These are phyloP conservation scores for Oscheius sp. DNA, from an alignment of 2,888 invertebrate species.

Conservation along the genomic window DNA sequence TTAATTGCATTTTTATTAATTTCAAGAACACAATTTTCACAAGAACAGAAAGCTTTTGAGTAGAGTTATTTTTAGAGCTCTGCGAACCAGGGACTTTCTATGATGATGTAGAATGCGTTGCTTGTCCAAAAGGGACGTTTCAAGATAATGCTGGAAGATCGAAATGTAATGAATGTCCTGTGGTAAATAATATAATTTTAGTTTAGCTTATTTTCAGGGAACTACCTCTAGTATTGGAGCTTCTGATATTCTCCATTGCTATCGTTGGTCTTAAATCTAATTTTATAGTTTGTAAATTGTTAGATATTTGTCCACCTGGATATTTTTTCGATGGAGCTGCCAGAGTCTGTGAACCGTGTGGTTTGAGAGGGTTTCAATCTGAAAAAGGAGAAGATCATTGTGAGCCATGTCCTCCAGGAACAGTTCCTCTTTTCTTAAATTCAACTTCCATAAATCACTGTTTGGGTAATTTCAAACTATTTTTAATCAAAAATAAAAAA, in stretches of 20 bases:
- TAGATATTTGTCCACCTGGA: slow-evolving; percentile 51
- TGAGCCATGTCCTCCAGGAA: slow-evolving; percentile 45
- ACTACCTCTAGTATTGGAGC: slow-evolving; percentile 11
- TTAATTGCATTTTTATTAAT: no score
- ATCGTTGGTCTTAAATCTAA: background rate
- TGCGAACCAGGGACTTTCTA: slow-evolving; percentile 46
- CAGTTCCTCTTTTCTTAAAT: slow-evolving; percentile 46
- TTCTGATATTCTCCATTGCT: slow-evolving; percentile 9
- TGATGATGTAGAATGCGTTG: slow-evolving; percentile 40
- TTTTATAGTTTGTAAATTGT: background rate
- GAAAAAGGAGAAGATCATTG: slow-evolving; percentile 44
- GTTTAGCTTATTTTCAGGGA: background rate
- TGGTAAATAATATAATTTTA: background rate
- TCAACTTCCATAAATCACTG: slow-evolving; percentile 49
- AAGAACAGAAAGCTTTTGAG: no score
- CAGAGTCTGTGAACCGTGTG: slow-evolving; percentile 50
- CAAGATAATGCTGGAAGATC: slow-evolving; percentile 50
- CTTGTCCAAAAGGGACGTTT: slow-evolving; percentile 40
- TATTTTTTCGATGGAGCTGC: slow-evolving; percentile 46
- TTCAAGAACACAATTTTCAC: no score
- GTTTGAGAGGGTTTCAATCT: slow-evolving; percentile 47
- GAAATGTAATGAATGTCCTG: slow-evolving; percentile 41
- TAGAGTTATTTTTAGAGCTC: slow-evolving; percentile 42
- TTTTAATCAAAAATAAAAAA: background rate
- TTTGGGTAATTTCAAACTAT: slow-evolving; percentile 35